Evolutionary conservation across 1,140 invertebrate species (phyloP).

Genomic region (Heliconius nattereri): DNA sequence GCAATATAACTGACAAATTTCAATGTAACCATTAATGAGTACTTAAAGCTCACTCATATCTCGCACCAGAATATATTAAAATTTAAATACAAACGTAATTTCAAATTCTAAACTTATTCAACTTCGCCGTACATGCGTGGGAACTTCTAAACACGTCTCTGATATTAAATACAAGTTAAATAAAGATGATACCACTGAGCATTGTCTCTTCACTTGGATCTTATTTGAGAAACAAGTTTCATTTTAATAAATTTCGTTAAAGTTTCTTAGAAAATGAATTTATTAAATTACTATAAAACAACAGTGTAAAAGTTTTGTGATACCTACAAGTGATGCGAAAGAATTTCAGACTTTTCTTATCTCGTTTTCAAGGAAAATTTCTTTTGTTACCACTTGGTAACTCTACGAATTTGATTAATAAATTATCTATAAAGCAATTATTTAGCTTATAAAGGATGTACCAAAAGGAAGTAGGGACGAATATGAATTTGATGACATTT

Average conservation of each 20-base stretch:
- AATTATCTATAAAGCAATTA: too few relatives aligned
- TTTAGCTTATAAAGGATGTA: too few relatives aligned
- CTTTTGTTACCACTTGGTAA: not conserved
- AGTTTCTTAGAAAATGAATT: constrained; percentile 67
- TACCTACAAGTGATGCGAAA: constrained; percentile 50
- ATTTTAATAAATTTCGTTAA: constrained; percentile 60
- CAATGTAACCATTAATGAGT: constrained; percentile 48
- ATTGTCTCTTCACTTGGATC: constrained; percentile 67
- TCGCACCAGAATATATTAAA: constrained; percentile 51
- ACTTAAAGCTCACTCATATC: constrained; percentile 47
- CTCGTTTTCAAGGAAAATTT: constrained; percentile 31
- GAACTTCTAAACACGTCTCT: constrained; percentile 66
- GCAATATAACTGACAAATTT: constrained; percentile 28
- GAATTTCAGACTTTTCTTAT: constrained; percentile 49
- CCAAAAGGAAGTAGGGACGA: too few relatives aligned
- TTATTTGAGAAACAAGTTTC: constrained; percentile 67
- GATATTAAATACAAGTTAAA: constrained; percentile 76
- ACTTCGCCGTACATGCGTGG: constrained; percentile 53
- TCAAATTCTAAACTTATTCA: constrained; percentile 61
- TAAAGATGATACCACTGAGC: constrained; percentile 69
- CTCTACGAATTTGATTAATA: not conserved
- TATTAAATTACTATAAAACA: constrained; percentile 70
- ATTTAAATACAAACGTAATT: constrained; percentile 61
- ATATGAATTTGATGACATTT: too few relatives aligned
- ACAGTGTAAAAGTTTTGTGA: constrained; percentile 56